These are phyloP conservation scores for Xiphophorus maculatus DNA, from an alignment of 2,113 vertebrate genomes.

Conservation along the genomic window DNA sequence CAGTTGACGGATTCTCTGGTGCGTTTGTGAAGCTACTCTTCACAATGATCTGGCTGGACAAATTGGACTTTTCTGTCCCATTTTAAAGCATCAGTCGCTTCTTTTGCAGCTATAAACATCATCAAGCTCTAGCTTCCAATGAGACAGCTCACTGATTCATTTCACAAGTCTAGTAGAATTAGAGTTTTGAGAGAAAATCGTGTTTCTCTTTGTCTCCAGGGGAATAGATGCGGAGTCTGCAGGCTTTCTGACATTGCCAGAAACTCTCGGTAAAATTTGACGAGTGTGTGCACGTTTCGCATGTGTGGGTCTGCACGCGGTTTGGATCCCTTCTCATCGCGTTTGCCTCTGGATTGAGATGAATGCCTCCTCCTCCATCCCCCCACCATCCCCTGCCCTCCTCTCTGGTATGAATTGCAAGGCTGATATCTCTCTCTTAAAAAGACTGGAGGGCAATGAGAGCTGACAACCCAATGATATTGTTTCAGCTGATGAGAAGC, in stretches of 20 bases:
- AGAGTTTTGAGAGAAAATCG: conserved; percentile 6
- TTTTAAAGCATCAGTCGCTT: conserved; percentile 10
- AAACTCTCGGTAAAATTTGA: conserved; percentile 47
- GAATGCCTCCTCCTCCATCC: conserved; percentile 32
- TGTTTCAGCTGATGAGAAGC: conserved; percentile 63
- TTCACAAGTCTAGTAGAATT: conserved; percentile 11
- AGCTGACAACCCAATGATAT: conserved; percentile 71
- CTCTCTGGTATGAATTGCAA: conserved; percentile 57
- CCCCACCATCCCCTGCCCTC: conserved; percentile 7
- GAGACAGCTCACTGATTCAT: conserved; percentile 13
- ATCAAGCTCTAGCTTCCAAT: conserved; percentile 20
- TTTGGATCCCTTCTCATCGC: conserved; percentile 56
- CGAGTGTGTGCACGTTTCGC: conserved; percentile 27
- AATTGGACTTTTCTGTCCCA: conserved; percentile 8
- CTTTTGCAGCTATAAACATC: conserved; percentile 34
- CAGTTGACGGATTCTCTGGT: conserved; percentile 20
- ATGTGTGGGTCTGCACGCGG: conserved; percentile 15
- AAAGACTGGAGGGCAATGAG: conserved; percentile 54
- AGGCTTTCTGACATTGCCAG: conserved; percentile 36
- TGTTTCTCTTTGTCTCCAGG: neutral
- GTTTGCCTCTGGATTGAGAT: conserved; percentile 63
- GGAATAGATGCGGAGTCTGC: conserved; percentile 13
- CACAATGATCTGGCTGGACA: conserved; percentile 20
- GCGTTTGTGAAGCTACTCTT: conserved; percentile 22
- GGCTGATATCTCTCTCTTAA: conserved; percentile 62